phyloP scores from a whole-genome alignment of 2,113 vertebrate genomes.

The Heterotilapia buettikoferi region DNA sequence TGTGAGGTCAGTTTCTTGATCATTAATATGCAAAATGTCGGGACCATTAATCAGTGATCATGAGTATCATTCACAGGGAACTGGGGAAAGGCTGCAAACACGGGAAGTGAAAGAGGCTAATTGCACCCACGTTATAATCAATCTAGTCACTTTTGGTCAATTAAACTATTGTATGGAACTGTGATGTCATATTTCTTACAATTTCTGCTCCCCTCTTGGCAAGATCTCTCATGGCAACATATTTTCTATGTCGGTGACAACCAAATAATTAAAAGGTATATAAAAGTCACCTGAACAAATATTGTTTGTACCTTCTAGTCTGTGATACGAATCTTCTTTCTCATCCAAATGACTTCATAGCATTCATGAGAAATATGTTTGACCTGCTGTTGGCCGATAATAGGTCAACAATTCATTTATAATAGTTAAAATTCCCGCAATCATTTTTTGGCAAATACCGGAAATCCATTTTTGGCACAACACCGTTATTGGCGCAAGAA shows the following conservation, averaged over 20 bases:
- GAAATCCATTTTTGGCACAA: not conserved
- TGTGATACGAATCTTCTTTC: not conserved
- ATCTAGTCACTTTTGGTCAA: not conserved
- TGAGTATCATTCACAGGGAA: not conserved
- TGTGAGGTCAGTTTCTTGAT: not conserved
- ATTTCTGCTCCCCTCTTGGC: not conserved
- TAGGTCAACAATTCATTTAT: not conserved
- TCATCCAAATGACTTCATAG: not conserved
- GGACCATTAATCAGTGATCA: not conserved
- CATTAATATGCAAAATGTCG: fast-evolving
- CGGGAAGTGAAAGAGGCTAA: not conserved
- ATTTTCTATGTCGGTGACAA: not conserved
- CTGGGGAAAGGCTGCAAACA: not conserved
- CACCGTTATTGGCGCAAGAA: not conserved
- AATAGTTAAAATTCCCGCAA: not conserved
- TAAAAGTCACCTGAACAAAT: not conserved
- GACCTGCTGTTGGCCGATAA: not conserved
- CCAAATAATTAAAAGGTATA: not conserved
- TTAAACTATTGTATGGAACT: not conserved
- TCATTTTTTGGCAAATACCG: not conserved
- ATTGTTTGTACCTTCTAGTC: not conserved
- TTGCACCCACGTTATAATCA: not conserved
- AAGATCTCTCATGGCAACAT: not conserved
- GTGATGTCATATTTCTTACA: not conserved
- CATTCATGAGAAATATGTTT: not conserved